phyloP scores from a whole-genome alignment of 2,888 invertebrate species.

The Ornithoptera priamus region DNA sequence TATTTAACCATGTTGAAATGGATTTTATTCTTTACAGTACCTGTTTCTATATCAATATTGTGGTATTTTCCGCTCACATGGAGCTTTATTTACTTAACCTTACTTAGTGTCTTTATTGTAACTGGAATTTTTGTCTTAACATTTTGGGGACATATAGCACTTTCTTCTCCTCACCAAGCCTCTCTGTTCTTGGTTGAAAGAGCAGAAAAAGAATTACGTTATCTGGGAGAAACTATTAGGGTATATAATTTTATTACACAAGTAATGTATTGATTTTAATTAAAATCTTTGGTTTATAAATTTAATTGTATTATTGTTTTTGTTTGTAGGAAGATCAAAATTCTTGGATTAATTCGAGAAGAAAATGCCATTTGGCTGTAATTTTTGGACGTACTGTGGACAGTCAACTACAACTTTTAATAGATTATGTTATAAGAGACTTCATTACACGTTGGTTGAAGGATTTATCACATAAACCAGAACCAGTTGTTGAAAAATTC shows the following conservation, averaged over 20 bases:
- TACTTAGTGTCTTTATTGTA: constrained; percentile 52
- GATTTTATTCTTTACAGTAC: constrained; percentile 47
- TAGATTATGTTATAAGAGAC: constrained; percentile 89
- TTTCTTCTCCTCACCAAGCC: constrained; percentile 84
- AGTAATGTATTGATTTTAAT: background rate
- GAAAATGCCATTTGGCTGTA: constrained; percentile 83
- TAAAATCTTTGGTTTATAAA: constrained; percentile 8
- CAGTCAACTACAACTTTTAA: constrained; percentile 88
- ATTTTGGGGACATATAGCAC: constrained; percentile 82
- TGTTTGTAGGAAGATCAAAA: constrained; percentile 61
- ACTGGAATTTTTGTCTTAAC: constrained; percentile 59
- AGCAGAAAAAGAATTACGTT: constrained; percentile 81
- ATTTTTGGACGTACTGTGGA: constrained; percentile 92
- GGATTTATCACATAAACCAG: constrained; percentile 84
- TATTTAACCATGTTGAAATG: constrained; percentile 55
- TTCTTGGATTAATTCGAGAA: constrained; percentile 61
- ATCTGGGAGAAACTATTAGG: constrained; percentile 81
- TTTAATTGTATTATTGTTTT: background rate
- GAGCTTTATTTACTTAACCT: constrained; percentile 54
- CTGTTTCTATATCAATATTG: constrained; percentile 51
- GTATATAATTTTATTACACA: constrained; percentile 52
- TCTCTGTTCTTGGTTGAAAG: constrained; percentile 79
- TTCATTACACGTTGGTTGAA: constrained; percentile 89
- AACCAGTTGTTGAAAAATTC: constrained; percentile 82
- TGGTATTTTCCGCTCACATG: constrained; percentile 62